A percentile compares a stretch with the other conserved stretches of the same genome.
Evolutionary conservation across 2,113 vertebrate species (phyloP).

Genomic region (Atrichornis clamosus): DNA sequence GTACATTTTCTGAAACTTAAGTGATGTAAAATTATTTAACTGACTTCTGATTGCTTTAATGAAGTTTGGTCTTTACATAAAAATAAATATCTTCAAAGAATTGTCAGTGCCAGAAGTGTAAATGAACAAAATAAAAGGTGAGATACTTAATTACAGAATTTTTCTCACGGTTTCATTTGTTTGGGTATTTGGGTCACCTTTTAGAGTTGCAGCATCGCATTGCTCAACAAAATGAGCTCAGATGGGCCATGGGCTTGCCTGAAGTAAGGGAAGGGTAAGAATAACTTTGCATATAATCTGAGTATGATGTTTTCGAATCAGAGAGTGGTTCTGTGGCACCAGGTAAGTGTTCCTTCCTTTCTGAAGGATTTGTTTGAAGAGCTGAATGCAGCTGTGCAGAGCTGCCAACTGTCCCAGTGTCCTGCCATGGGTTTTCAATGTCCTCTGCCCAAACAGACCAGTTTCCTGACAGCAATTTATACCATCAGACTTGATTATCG

Average conservation of each 20-base stretch:
- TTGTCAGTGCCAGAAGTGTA: constrained; percentile 76
- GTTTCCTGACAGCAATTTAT: not conserved
- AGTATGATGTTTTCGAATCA: not conserved
- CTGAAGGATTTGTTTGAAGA: not conserved
- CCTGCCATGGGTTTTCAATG: not conserved
- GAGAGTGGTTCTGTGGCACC: not conserved
- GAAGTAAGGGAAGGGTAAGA: not conserved
- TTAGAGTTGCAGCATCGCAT: not conserved
- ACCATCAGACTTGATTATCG: not conserved
- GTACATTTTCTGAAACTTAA: constrained; percentile 75
- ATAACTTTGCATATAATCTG: not conserved
- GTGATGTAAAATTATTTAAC: constrained; percentile 72
- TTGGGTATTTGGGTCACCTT: fast-evolving
- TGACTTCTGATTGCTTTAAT: constrained; percentile 73
- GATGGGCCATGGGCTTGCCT: not conserved
- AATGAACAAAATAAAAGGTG: constrained; percentile 77
- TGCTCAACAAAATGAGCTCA: not conserved
- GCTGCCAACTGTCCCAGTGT: fast-evolving
- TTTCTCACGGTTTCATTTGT: constrained; percentile 15
- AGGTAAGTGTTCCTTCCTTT: not conserved
- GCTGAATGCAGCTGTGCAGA: not conserved
- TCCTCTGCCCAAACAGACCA: not conserved
- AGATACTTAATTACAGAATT: constrained; percentile 56
- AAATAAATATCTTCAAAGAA: constrained; percentile 70
- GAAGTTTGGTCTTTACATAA: constrained; percentile 72